Percentiles rank a stretch among this genome's conserved stretches.
phyloP scores from a whole-genome alignment of 92 coral and sea anemone genomes.

The Palythoa caribaeorum region DNA sequence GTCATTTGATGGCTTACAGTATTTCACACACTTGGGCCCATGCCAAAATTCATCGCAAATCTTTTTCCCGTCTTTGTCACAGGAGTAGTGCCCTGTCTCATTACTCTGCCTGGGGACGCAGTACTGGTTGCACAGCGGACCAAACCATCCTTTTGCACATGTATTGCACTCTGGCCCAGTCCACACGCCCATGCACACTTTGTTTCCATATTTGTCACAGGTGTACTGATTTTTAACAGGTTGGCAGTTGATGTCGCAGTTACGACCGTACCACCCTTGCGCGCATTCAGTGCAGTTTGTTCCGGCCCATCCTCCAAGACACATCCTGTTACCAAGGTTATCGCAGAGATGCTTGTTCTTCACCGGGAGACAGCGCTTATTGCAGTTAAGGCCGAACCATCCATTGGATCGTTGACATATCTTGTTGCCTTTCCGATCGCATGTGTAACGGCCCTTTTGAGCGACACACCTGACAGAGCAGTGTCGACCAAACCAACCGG shows the following conservation, averaged over 20 bases:
- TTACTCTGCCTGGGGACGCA: slow-evolving; percentile 50
- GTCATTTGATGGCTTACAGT: slow-evolving; percentile 58
- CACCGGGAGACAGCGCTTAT: slow-evolving; percentile 45
- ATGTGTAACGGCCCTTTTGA: slow-evolving; percentile 58
- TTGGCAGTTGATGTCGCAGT: slow-evolving; percentile 50
- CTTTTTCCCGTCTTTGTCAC: slow-evolving; percentile 64
- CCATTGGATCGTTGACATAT: slow-evolving; percentile 35
- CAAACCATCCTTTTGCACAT: slow-evolving; percentile 68
- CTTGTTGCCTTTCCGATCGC: slow-evolving; percentile 56
- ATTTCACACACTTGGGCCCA: slow-evolving; percentile 55
- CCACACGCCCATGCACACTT: slow-evolving; percentile 55
- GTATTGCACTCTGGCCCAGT: slow-evolving; percentile 58
- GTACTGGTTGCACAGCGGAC: slow-evolving; percentile 44
- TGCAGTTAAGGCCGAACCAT: slow-evolving; percentile 63
- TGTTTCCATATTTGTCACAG: slow-evolving; percentile 62
- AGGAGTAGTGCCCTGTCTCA: slow-evolving; percentile 56
- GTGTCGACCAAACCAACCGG: slow-evolving; percentile 48
- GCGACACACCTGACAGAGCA: slow-evolving; percentile 15
- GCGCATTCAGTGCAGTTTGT: slow-evolving; percentile 55
- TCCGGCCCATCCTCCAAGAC: slow-evolving; percentile 67
- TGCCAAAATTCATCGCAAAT: slow-evolving; percentile 47
- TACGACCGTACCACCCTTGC: slow-evolving; percentile 59
- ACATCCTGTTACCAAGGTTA: slow-evolving; percentile 50
- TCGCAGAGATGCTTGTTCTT: slow-evolving; percentile 63
- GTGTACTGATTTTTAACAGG: slow-evolving; percentile 50